Evolutionary conservation across 2,888 invertebrate genomes (phyloP), one percentile per base, ranked within the genome.

Genomic region (Hoplodrina ambigua): DNA sequence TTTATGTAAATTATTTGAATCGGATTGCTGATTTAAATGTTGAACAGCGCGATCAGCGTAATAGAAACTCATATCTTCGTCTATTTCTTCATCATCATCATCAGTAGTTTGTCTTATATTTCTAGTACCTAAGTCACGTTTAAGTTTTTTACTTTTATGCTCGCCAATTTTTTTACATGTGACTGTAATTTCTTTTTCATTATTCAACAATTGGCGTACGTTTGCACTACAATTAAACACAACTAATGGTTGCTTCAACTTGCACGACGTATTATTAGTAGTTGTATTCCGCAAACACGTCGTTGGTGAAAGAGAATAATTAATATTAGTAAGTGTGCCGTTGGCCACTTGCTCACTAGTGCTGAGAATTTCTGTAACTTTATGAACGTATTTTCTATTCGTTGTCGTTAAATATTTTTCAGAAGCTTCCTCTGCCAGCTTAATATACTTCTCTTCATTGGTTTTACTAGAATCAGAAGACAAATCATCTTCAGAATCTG

Each of bases 301-400:
- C 5, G 88, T 88, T 20, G 86, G 87, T 55, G 88, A 81, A 58
- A 88, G 80, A 17, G 80, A 78, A 82, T 84, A 91, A 53, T 86
- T 72, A 15, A 91, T 78, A 68, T 88, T 93, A 60, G 93, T 95
- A 20, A 96, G 75, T 19, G 85, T 84, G 25, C 97, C 97, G 15
- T 96, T 87, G 0, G 96, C 96, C 0, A 96, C 87, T 90, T 97
- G 96, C 56, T 88, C 89, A 0, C 92, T 91, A 4, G 96, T 96
- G 5, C 91, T 87, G n/a, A 89, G 75, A 52, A 96, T 87, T 74
- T 93, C 86, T 30, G 80, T 78, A 55, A 91, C 78, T 84, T 67
- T 92, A 88, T 84, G 91, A 82, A 63, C 88, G 79, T 87, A 90
- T 87, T 58, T 82, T 69, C 84, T 91, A 80, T 82, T 92, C 80